These are phyloP conservation scores for Apis cerana DNA, from an alignment of 1,140 invertebrate genomes.

Conservation along the genomic window DNA sequence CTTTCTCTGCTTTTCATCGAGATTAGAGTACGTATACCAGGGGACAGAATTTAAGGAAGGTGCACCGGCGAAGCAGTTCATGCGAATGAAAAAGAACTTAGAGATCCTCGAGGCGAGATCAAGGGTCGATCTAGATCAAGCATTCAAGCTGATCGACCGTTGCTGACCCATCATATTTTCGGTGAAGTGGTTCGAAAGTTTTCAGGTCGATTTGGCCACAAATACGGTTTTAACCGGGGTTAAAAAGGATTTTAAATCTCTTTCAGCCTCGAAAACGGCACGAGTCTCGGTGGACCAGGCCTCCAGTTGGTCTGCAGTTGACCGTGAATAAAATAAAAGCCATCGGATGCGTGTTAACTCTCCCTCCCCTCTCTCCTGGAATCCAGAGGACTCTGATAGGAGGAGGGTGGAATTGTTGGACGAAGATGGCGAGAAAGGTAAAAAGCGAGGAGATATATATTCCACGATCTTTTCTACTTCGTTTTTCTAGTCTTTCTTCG, in stretches of 20 bases:
- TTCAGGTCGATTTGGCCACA: conserved; percentile 10
- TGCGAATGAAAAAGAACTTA: neutral
- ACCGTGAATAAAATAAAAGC: conserved; percentile 55
- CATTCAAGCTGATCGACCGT: neutral
- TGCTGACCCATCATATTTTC: conserved; percentile 41
- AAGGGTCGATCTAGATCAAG: conserved; percentile 1
- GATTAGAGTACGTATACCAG: neutral
- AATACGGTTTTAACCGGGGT: conserved; percentile 29
- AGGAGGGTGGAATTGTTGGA: neutral
- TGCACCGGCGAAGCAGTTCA: neutral
- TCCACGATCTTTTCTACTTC: neutral
- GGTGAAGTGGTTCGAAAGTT: conserved; percentile 8
- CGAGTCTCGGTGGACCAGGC: neutral
- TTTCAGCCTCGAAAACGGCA: neutral
- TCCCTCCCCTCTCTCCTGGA: neutral
- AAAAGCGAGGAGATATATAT: neutral
- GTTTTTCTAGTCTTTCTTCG: neutral
- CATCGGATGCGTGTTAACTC: conserved; percentile 30
- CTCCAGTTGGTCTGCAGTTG: conserved; percentile 14
- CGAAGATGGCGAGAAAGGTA: conserved; percentile 5
- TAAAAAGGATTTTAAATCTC: conserved; percentile 55
- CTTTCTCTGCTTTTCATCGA: neutral
- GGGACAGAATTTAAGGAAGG: neutral
- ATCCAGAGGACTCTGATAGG: neutral
- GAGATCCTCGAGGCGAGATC: neutral